Percentiles rank a stretch among this genome's conserved stretches.
These are phyloP conservation scores for Tenebrosternarchus preto DNA, from an alignment of 2,113 vertebrate species.

Conservation along the genomic window DNA sequence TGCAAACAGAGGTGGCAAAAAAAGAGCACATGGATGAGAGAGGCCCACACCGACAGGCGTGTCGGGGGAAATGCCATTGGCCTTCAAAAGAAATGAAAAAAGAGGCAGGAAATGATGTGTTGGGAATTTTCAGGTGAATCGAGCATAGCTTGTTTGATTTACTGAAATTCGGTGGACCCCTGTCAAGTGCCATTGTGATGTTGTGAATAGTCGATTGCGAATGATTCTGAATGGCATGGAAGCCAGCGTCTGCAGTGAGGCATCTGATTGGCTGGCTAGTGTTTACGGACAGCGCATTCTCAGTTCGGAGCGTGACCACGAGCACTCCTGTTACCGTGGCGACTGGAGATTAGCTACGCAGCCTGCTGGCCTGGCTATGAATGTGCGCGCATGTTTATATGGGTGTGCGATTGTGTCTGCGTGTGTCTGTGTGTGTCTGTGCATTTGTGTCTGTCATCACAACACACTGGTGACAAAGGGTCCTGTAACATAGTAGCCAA, in stretches of 20 bases:
- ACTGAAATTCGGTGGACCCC: background rate
- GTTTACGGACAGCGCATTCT: constrained; percentile 18
- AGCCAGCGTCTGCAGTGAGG: background rate
- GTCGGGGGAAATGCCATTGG: constrained; percentile 3
- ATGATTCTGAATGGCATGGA: background rate
- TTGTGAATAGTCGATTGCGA: background rate
- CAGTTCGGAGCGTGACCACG: background rate
- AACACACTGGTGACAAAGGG: background rate
- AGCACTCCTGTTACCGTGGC: constrained; percentile 49
- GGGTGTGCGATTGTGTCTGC: background rate
- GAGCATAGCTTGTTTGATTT: background rate
- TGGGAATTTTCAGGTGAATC: background rate
- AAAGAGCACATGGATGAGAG: constrained; percentile 26
- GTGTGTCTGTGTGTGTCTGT: constrained; percentile 12
- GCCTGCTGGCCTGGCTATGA: constrained; percentile 13
- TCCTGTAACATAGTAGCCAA: background rate
- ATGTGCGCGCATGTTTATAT: constrained; percentile 4
- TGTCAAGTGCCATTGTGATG: background rate
- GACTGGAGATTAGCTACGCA: constrained; percentile 41
- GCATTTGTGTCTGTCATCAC: background rate
- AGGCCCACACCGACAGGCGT: constrained; percentile 5
- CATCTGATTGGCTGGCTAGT: constrained; percentile 40
- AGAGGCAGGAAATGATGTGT: background rate
- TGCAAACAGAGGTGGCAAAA: background rate
- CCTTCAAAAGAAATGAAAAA: constrained; percentile 17